Evolutionary conservation across 2,113 vertebrate genomes (phyloP).

Genomic region (Labeo rohita): DNA sequence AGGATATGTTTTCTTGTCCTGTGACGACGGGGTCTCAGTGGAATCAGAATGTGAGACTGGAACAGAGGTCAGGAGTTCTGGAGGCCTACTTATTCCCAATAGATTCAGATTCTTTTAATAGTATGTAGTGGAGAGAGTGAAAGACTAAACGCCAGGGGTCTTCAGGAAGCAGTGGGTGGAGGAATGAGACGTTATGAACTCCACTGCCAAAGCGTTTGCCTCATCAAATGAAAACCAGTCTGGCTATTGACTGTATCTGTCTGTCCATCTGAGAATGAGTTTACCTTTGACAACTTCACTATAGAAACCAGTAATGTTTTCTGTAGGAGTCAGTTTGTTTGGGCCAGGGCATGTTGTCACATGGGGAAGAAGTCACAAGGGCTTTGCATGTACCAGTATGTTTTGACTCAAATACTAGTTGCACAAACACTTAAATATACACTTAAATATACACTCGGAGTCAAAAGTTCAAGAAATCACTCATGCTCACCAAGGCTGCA

Average conservation of each 20-base stretch:
- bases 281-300: neutral
- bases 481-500: neutral
- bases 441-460: neutral
- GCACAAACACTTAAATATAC: neutral
- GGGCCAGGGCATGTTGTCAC: neutral
- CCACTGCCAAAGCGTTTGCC: neutral
- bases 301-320: neutral
- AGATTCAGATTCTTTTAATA: constrained; percentile 66
- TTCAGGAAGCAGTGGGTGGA: constrained; percentile 35
- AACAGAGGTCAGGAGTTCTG: constrained; percentile 58
- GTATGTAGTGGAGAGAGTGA: constrained; percentile 51
- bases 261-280: neutral
- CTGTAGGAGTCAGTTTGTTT: neutral
- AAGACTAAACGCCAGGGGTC: neutral
- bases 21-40: neutral
- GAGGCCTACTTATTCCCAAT: constrained; percentile 60
- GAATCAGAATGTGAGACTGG: constrained; percentile 44
- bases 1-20: neutral
- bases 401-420: neutral
- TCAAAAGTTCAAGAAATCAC: neutral
- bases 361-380: neutral
- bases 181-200: constrained; percentile 27
- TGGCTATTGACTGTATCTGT: neutral
- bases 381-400: neutral
- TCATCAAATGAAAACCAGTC: neutral